Base-by-base conservation (phyloP, 2,888 invertebrate genomes). In the Rhingia campestris region DNA sequence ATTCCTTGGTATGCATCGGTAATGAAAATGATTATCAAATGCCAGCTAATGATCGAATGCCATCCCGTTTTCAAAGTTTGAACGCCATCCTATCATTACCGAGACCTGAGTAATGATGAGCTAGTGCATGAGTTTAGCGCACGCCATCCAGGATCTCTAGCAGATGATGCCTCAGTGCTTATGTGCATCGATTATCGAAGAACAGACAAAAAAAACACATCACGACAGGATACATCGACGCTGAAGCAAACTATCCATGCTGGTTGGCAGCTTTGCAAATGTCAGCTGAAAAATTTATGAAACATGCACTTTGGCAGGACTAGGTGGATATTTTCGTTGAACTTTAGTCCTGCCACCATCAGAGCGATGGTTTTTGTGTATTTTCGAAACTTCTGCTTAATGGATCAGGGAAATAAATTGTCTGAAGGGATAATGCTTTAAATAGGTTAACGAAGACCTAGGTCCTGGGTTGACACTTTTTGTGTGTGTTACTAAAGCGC, bases 241-340 rank as follows among this genome's bases (percentile, higher is more conserved):
- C 49, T 5, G 22, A 22, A 6, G 7, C 9, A 10, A 10, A 10
- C 4, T 9, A 9, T 10, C 5, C 6, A 6, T 6, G 63, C 39
- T 54, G 41, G 33, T 7, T 39, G 7, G 51, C 10, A 39, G 54
- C 41, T 76, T 61, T 45, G 14, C 61, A 53, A 43, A 75, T 59
- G 75, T 59, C 67, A 59, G 37, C 53, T 75, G 67, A 53, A 67
- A 67, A 59, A 75, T 75, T 67, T 67, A 75, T 75, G 67, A 41
- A 37, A 66, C 58, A 75, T 72, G 61, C 43, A 72, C 37, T 61
- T 72, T 61, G 41, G 7, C 59, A 39, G 51, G 6, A 35, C 22
- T 22, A 22, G 22, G 53, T 14, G 35, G 33, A 33, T 35, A 54
- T 54, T 54, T 54, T 22, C 67, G 54, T 4, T 14, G 64, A 67